Percentiles rank a stretch among this genome's conserved stretches.
These are phyloP conservation scores for Hydropsyche tenuis DNA, from an alignment of 1,140 invertebrate genomes.

Conservation along the genomic window DNA sequence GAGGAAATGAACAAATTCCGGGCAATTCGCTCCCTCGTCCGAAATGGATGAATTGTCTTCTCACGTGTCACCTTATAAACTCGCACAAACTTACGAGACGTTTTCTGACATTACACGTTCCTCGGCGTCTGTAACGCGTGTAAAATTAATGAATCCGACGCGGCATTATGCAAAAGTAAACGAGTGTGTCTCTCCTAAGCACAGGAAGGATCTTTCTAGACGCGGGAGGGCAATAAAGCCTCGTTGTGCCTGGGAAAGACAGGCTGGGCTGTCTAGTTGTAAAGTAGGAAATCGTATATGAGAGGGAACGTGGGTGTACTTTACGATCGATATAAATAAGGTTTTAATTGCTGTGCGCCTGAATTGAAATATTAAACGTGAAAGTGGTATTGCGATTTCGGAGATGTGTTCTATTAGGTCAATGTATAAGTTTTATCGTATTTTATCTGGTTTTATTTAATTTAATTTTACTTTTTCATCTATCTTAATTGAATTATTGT, in stretches of 20 bases:
- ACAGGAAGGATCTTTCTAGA: conserved; percentile 33
- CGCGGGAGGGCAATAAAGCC: conserved; percentile 36
- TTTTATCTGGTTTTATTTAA: too few species aligned
- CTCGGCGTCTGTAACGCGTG: conserved; percentile 45
- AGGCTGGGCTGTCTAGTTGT: conserved; percentile 21
- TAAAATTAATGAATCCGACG: conserved; percentile 49
- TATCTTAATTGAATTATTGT: too few species aligned
- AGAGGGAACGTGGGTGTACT: conserved; percentile 8
- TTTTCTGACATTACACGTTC: conserved; percentile 50
- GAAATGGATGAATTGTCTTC: conserved; percentile 47
- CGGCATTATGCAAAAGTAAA: conserved; percentile 49
- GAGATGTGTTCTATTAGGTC: too few species aligned
- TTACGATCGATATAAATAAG: conserved; percentile 23
- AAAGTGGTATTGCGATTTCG: too few species aligned
- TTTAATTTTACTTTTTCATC: too few species aligned
- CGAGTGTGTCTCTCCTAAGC: conserved; percentile 38
- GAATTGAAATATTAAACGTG: conserved; percentile 4
- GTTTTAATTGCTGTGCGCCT: not conserved
- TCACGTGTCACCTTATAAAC: conserved; percentile 50
- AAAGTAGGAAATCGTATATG: not conserved
- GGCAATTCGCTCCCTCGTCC: not conserved
- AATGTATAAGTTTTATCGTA: too few species aligned
- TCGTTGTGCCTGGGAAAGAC: conserved; percentile 27
- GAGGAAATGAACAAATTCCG: too few species aligned
- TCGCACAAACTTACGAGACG: conserved; percentile 45